Base-by-base conservation (phyloP, 2,888 invertebrate species). In the Tortricodes alternella region DNA sequence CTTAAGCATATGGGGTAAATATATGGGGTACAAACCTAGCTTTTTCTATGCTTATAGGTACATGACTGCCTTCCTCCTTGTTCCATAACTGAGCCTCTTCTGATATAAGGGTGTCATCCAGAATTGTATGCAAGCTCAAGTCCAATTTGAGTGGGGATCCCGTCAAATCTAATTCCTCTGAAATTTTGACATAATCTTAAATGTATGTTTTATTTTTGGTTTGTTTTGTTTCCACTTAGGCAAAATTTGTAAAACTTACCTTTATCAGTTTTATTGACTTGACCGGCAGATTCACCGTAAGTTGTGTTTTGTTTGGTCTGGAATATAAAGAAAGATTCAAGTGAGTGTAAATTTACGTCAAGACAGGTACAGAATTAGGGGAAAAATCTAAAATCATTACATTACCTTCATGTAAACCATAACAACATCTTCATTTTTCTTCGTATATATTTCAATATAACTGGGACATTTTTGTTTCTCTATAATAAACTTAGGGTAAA, bases 121-220 rank as follows among this genome's bases (percentile, higher is more conserved):
- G 64, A 34, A 85, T 71, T 1, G 85, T 78, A 60, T 92, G 91
- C 19, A 89, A 69, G 64, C 89, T 91, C 49, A 92, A 70, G 65
- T 92, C 91, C 13, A 92, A 68, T 65, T 91, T 91, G 0, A 92
- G 68, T 0, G 92, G 92, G 8, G 92, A 92, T 1, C 92, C 92
- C 2, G 92, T 92, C 2, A 92, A 65, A 7, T 92, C 92, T 2
- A 92, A 62, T 50, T 88, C 89, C 62, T 89, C 89, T 89, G 72
- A n/a, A n/a, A n/a, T n/a, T n/a, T n/a, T n/a, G n/a, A n/a, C n/a
- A n/a, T n/a, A n/a, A 32, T 11, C 11, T 3, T 3, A 32, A 11
- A 11, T 3, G 2, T 32, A 2, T 32, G n/a, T 11, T 3, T 32
- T 1, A 3, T 11, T 11, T 4, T 32, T 32, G n/a, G n/a, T n/a